Base-by-base conservation (phyloP, 2,113 vertebrate genomes). In the Platichthys flesus region DNA sequence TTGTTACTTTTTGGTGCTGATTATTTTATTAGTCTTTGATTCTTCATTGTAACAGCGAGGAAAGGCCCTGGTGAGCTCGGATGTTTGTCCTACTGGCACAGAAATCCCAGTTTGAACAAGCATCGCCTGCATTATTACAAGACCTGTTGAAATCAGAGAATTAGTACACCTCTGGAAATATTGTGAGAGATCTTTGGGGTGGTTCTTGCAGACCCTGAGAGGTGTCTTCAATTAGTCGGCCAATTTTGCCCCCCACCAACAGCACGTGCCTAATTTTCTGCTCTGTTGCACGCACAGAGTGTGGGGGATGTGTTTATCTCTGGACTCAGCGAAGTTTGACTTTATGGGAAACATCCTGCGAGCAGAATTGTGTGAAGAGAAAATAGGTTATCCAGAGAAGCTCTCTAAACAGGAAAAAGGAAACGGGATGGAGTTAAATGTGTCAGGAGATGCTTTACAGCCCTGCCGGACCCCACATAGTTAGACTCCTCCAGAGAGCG, bases 341-440 rank as follows among this genome's bases (percentile, higher is more conserved):
- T 87, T 84, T 78, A 88, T 75, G 79, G 74, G 72, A 89, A 89
- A 92, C 79, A 88, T 93, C 88, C 90, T 87, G 87, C 75, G 78
- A 37, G 37, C 60, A 83, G 82, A 83, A 86, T 80, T 66, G 77
- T 81, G 86, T 79, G 45, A 89, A 79, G 67, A 85, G 81, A 90
- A 90, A 85, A 86, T 85, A 87, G 73, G 81, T 88, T 79, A 85
- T 85, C 83, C 85, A 87, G 76, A 86, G 85, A 26, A 55, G 73
- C 62, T 87, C 68, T 87, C 83, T 74, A 86, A 89, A 92, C 91
- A 93, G 90, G 91, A 93, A 93, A 63, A 81, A 77, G 91, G 92
- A 93, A 92, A 77, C 14, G 0, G 77, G 78, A 60, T 75, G 87
- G 73, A 77, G 86, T 79, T 75, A 87, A 88, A 76, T 83, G 79